phyloP scores from a whole-genome alignment of 2,113 vertebrate genomes.

The Epinephelus lanceolatus region DNA sequence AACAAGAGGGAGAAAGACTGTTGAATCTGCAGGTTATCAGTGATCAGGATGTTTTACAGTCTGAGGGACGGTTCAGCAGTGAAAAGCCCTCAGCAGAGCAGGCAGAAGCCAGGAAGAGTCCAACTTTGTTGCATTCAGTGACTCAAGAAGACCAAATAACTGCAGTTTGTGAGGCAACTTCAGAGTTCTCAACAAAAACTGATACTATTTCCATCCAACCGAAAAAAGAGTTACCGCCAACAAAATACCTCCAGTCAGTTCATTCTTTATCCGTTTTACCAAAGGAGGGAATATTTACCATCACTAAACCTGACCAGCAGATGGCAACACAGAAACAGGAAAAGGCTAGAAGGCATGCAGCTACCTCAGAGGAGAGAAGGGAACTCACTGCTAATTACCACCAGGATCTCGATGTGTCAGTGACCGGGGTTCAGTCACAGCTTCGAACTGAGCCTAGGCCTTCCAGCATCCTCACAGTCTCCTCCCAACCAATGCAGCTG shows the following conservation, averaged over 20 bases:
- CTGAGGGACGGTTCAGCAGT: constrained; percentile 76
- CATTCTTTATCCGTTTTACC: constrained; percentile 70
- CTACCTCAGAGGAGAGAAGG: constrained; percentile 77
- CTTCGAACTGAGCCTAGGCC: constrained; percentile 70
- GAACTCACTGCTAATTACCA: constrained; percentile 74
- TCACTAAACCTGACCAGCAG: constrained; percentile 74
- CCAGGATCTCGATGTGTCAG: constrained; percentile 69
- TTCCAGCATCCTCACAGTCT: constrained; percentile 66
- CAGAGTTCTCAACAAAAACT: constrained; percentile 58
- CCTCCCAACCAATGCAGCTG: constrained; percentile 74
- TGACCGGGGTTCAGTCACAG: constrained; percentile 56
- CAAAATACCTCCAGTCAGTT: constrained; percentile 79
- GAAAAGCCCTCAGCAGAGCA: constrained; percentile 62
- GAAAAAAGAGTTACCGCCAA: constrained; percentile 68
- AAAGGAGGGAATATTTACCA: constrained; percentile 82
- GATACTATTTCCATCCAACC: constrained; percentile 55
- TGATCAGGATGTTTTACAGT: constrained; percentile 77
- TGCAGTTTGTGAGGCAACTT: constrained; percentile 69
- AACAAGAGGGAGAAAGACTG: constrained; percentile 68
- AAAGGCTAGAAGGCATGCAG: constrained; percentile 69
- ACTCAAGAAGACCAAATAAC: constrained; percentile 78
- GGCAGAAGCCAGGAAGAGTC: constrained; percentile 69
- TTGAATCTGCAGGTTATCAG: constrained; percentile 80
- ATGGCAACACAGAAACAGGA: constrained; percentile 79
- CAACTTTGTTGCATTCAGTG: constrained; percentile 65